Percentiles rank a stretch among this genome's conserved stretches.
Evolutionary conservation across 2,113 vertebrate species (phyloP).

Genomic region (Neolamprologus caudopunctatus): DNA sequence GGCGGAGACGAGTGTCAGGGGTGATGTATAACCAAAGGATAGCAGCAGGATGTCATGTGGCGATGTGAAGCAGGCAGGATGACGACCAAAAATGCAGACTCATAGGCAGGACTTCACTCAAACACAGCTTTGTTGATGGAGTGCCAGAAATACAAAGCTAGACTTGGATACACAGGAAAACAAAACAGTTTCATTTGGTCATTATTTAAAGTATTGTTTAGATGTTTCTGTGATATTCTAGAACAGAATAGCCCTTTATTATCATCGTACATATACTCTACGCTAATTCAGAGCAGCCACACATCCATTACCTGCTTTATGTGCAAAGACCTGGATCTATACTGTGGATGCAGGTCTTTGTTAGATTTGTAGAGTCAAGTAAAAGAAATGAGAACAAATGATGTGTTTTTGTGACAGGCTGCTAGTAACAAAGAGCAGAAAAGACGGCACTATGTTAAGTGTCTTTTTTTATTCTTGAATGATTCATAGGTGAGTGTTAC

Average conservation of each 20-base stretch:
- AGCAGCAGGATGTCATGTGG: not conserved
- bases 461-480: not conserved
- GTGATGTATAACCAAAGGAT: not conserved
- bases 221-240: not conserved
- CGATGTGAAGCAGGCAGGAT: not conserved
- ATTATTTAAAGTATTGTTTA: not conserved
- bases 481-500: fast-evolving
- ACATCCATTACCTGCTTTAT: not conserved
- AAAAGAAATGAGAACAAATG: not conserved
- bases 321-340: not conserved
- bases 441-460: not conserved
- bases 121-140: not conserved
- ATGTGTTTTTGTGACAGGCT: not conserved
- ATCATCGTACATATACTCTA: not conserved
- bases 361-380: not conserved
- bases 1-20: not conserved
- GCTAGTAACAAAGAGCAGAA: not conserved
- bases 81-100: fast-evolving
- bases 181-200: not conserved
- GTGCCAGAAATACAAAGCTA: not conserved
- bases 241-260: fast-evolving
- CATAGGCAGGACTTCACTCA: not conserved
- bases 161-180: not conserved
- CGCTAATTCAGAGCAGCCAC: not conserved
- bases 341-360: not conserved